Percentiles rank a stretch among this genome's conserved stretches.
Conservation (phyloP, 2,888 invertebrate genomes). For the Ornithoptera alexandrae region DNA sequence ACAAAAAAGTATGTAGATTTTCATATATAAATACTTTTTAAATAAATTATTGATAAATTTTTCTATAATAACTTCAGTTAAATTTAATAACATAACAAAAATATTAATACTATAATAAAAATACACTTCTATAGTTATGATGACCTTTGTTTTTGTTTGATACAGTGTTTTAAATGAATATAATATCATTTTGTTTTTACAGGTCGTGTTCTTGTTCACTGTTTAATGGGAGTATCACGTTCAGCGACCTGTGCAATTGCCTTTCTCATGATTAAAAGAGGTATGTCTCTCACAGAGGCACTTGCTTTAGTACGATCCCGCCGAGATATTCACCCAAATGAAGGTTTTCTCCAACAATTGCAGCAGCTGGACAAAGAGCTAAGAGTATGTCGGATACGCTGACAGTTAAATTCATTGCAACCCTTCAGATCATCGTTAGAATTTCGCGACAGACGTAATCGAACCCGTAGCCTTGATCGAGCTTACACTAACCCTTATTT, state of each 20-base stretch:
- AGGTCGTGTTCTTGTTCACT: conserved; percentile 91
- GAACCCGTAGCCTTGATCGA: conserved; percentile 67
- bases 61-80: too few species aligned
- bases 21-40: too few species aligned
- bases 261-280: conserved; percentile 88
- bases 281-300: conserved; percentile 87
- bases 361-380: conserved; percentile 84
- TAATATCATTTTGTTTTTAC: conserved; percentile 35
- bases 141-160: background rate
- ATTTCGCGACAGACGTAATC: conserved; percentile 43
- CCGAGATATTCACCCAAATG: conserved; percentile 88
- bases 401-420: conserved; percentile 59
- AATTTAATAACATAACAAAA: too few species aligned
- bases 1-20: too few species aligned
- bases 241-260: conserved; percentile 90
- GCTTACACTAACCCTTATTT: conserved; percentile 48
- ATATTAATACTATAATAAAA: too few species aligned
- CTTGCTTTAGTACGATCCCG: conserved; percentile 84
- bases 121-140: background rate
- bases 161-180: background rate
- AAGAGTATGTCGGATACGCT: conserved; percentile 74
- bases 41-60: too few species aligned
- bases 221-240: conserved; percentile 89
- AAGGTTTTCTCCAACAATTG: conserved; percentile 88
- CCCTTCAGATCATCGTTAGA: conserved; percentile 52